Evolutionary conservation across 2,113 vertebrate genomes (phyloP).

Genomic region (Strigops habroptila): DNA sequence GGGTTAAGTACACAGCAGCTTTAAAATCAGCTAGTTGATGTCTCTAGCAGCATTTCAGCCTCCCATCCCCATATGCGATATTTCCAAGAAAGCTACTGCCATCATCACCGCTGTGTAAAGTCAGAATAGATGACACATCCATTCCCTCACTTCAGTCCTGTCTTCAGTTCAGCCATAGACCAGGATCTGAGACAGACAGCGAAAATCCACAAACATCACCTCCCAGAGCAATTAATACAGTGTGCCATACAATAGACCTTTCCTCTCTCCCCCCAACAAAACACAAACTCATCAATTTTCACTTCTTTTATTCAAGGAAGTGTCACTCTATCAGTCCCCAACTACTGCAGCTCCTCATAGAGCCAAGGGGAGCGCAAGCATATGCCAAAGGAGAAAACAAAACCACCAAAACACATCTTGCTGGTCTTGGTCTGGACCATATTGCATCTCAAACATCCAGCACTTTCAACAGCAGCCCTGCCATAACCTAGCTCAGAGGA

Average conservation of each 20-base stretch:
- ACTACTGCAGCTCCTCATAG: background rate
- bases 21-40: background rate
- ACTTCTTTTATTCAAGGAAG: background rate
- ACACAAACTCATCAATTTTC: background rate
- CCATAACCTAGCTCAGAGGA: background rate
- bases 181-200: background rate
- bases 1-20: background rate
- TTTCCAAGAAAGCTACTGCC: slow-evolving; percentile 4
- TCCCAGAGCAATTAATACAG: background rate
- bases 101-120: background rate
- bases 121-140: background rate
- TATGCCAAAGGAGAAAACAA: background rate
- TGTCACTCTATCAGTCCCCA: background rate
- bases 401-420: background rate
- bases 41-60: background rate
- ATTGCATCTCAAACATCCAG: background rate
- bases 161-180: background rate
- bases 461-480: background rate
- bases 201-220: background rate
- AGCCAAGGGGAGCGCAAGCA: background rate
- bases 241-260: accelerated
- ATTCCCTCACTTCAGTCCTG: background rate
- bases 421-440: background rate
- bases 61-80: background rate
- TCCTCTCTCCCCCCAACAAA: background rate